These are phyloP conservation scores for Hipparchia sbordonii DNA, from an alignment of 2,888 invertebrate genomes.

Conservation along the genomic window DNA sequence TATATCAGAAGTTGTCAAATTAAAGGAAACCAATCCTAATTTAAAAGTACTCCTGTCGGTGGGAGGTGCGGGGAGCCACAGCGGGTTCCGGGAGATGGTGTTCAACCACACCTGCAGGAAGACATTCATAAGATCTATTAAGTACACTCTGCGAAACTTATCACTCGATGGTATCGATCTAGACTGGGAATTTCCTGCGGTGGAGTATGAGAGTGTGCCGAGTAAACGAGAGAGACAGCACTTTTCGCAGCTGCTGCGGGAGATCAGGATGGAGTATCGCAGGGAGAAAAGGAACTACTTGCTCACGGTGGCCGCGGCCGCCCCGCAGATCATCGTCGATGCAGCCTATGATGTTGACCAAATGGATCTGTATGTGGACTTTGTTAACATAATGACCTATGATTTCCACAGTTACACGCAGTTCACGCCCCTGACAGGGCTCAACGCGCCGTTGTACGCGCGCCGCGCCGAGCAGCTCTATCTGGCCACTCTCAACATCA, in stretches of 20 bases:
- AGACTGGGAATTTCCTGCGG: conserved; percentile 94
- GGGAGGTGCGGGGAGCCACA: conserved; percentile 84
- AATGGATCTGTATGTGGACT: conserved; percentile 91
- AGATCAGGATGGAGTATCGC: conserved; percentile 86
- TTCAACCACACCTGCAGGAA: conserved; percentile 87
- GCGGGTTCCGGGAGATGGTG: conserved; percentile 89
- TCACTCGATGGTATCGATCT: conserved; percentile 88
- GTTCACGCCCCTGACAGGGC: conserved; percentile 91
- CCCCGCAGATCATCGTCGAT: conserved; percentile 88
- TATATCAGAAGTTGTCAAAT: conserved; percentile 67
- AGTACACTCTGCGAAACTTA: conserved; percentile 76
- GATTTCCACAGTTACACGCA: conserved; percentile 92
- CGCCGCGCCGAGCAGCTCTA: conserved; percentile 84
- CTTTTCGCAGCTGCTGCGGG: conserved; percentile 88
- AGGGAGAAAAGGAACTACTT: conserved; percentile 83
- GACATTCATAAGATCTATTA: conserved; percentile 81
- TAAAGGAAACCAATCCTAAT: conserved; percentile 84
- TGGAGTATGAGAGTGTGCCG: conserved; percentile 49
- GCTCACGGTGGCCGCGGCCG: conserved; percentile 90
- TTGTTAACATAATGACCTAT: conserved; percentile 95
- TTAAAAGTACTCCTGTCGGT: conserved; percentile 91
- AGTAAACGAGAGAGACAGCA: conserved; percentile 84
- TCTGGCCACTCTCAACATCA: conserved; percentile 89
- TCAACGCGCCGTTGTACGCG: conserved; percentile 91
- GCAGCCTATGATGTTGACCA: conserved; percentile 90